Evolutionary conservation across 2,888 invertebrate genomes (phyloP), one percentile per base, ranked within the genome.

Genomic region (Pseudococcus viburni): DNA sequence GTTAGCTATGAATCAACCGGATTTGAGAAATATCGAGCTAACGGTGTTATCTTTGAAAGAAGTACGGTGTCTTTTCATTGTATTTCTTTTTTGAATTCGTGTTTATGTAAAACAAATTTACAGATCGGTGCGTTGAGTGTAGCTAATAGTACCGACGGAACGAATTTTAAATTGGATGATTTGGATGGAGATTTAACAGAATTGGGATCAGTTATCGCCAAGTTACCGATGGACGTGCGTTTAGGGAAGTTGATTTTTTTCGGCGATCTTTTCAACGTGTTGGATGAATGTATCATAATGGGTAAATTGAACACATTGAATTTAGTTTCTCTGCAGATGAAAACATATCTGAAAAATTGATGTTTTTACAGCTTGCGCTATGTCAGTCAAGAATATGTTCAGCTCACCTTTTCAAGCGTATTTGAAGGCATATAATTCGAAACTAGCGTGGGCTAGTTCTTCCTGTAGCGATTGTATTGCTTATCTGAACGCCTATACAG

Each of bases 121-220:
- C 90, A 96, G 95, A 92, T 94, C n/a, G 97, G 98, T 11, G 98
- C 96, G 0, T 94, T 95, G 89, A 93, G 93, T 17, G 59, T 59
- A 15, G n/a, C 59, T 15, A 64, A 3, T 0, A 9, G n/a, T 6
- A 8, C 3, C 0, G 7, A 3, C 22, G 64, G 11, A 55, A 7
- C 2, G 11, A 55, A 39, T 39, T 17, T 8, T 59, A 93, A 92
- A 33, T 93, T 93, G 91, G 90, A 92, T 88, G 91, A 91, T 0
- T 92, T 93, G 17, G 98, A 99, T 91, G 99, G 98, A 0, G 96
- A 97, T 90, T 91, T 99, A 83, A 98, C 98, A 0, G 96, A 95
- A 91, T 92, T 98, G 90, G 99, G 99, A 0, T 93, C 93, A 11
- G 93, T 98, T 0, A 95, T 98, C 95, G 95, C 96, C 0, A 92